Conservation (phyloP, 1,140 invertebrate species). For the Pararge aegeria region DNA sequence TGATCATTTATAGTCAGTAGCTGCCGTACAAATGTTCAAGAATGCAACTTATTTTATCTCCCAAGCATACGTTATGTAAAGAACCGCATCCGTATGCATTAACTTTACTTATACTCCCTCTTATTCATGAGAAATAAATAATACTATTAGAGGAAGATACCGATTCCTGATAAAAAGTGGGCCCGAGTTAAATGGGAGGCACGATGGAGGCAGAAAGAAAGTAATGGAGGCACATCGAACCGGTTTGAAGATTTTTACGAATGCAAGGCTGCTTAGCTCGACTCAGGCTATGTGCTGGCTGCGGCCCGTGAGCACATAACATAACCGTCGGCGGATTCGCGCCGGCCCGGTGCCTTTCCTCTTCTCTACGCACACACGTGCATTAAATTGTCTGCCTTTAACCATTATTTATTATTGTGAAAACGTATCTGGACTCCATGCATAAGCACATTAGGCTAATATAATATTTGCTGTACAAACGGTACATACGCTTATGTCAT, state of each 20-base stretch:
- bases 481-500: constrained; percentile 42
- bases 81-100: constrained; percentile 67
- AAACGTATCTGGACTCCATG: constrained; percentile 63
- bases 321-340: constrained; percentile 70
- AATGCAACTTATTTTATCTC: constrained; percentile 54
- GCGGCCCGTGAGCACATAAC: constrained; percentile 67
- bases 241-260: constrained; percentile 79
- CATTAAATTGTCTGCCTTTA: constrained; percentile 41
- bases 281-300: constrained; percentile 63
- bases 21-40: constrained; percentile 6
- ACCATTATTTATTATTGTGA: constrained; percentile 61
- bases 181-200: constrained; percentile 77
- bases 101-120: constrained; percentile 72
- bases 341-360: constrained; percentile 63
- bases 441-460: constrained; percentile 54
- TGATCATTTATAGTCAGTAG: not conserved
- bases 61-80: constrained; percentile 63
- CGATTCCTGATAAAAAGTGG: constrained; percentile 79
- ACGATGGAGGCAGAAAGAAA: constrained; percentile 76
- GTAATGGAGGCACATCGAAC: constrained; percentile 77
- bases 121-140: constrained; percentile 80
- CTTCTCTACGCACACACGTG: constrained; percentile 44
- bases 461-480: constrained; percentile 65
- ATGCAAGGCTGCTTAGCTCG: constrained; percentile 71
- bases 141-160: constrained; percentile 79